These are phyloP conservation scores for Heliconius himera DNA, from an alignment of 1,140 invertebrate genomes.

Conservation along the genomic window DNA sequence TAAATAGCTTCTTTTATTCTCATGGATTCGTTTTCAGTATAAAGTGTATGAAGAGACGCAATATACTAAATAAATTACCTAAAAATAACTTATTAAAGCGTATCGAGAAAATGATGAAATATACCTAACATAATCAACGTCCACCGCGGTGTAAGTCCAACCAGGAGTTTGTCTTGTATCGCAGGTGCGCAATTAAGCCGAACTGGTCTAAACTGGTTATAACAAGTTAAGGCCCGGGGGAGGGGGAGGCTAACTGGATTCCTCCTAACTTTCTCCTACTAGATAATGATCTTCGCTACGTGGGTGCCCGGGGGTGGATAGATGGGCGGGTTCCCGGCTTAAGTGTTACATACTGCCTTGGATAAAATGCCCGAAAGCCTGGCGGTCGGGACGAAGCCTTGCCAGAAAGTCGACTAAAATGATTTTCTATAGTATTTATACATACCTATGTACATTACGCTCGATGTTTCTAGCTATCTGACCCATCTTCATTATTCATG, in stretches of 20 bases:
- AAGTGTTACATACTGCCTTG: conserved; percentile 17
- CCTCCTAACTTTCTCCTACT: conserved; percentile 75
- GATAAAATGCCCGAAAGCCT: conserved; percentile 11
- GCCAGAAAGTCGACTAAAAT: neutral
- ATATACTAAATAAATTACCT: no score
- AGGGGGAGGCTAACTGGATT: conserved; percentile 72
- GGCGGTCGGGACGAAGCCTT: neutral
- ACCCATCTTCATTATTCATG: no score
- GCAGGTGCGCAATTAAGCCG: conserved; percentile 71
- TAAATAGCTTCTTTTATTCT: no score
- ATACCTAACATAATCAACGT: neutral
- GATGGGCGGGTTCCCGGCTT: conserved; percentile 36
- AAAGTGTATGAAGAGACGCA: neutral
- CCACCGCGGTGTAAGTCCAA: conserved; percentile 47
- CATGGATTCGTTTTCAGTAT: neutral
- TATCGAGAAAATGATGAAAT: neutral
- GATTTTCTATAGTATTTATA: neutral
- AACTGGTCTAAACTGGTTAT: conserved; percentile 75
- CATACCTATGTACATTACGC: neutral
- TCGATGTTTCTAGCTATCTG: neutral
- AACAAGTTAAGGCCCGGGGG: conserved; percentile 68
- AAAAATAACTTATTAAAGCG: neutral
- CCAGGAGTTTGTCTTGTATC: conserved; percentile 67
- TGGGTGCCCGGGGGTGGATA: conserved; percentile 52
- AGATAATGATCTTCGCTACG: conserved; percentile 79